Percentiles rank a stretch among this genome's conserved stretches.
These are phyloP conservation scores for Falco concolor DNA, from an alignment of 2,797 vertebrate genomes.

Conservation along the genomic window DNA sequence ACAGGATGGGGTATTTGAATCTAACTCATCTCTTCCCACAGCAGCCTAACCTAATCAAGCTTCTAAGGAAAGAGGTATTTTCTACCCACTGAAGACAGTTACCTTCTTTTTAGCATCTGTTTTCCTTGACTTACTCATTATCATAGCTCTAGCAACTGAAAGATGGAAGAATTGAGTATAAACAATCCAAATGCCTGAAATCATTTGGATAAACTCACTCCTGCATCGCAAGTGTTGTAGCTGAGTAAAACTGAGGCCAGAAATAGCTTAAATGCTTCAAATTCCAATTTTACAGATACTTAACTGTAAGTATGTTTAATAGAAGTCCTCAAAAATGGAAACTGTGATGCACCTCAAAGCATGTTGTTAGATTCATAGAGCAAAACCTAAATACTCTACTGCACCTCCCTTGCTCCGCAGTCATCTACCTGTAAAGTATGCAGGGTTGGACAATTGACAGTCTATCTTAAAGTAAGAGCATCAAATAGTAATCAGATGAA, in stretches of 20 bases:
- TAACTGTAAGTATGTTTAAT: not conserved
- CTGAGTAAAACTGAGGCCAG: not conserved
- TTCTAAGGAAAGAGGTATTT: not conserved
- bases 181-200: not conserved
- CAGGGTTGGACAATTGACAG: not conserved
- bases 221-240: not conserved
- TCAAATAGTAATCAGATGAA: not conserved
- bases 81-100: not conserved
- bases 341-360: not conserved
- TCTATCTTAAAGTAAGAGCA: not conserved
- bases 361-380: not conserved
- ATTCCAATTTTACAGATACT: not conserved
- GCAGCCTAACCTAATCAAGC: not conserved
- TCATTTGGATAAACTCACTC: not conserved
- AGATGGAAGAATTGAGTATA: not conserved
- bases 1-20: not conserved
- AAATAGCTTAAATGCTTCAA: not conserved
- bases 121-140: not conserved
- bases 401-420: not conserved
- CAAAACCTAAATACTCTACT: not conserved
- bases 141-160: not conserved
- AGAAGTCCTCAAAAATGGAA: not conserved
- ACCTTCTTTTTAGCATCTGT: not conserved
- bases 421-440: not conserved
- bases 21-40: not conserved